These are phyloP conservation scores for Pardalotus punctatus DNA, from an alignment of 2,113 vertebrate species.

Conservation along the genomic window DNA sequence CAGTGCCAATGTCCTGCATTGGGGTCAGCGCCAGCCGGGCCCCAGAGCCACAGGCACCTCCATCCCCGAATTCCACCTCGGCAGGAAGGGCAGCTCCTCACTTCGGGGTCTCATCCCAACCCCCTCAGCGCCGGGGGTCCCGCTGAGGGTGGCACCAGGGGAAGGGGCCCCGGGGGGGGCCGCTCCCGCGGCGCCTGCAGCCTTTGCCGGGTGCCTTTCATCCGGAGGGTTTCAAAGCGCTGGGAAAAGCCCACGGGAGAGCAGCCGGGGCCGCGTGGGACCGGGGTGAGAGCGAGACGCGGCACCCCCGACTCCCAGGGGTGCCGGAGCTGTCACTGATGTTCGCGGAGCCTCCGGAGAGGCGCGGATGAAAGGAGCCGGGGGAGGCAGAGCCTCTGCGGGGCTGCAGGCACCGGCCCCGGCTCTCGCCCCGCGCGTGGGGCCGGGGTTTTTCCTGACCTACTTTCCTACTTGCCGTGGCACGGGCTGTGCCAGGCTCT, in stretches of 20 bases:
- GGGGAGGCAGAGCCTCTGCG: neutral
- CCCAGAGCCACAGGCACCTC: rapidly evolving
- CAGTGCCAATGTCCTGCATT: rapidly evolving
- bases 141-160: rapidly evolving
- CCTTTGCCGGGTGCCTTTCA: neutral
- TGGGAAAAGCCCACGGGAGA: rapidly evolving
- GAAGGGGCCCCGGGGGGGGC: neutral
- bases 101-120: neutral
- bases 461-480: conserved; percentile 26
- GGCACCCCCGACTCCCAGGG: neutral
- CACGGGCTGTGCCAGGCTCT: neutral
- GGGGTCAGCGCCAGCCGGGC: rapidly evolving
- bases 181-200: neutral
- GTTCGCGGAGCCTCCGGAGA: neutral
- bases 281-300: neutral
- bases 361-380: neutral
- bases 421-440: neutral
- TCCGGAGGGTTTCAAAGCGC: neutral
- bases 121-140: neutral
- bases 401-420: neutral
- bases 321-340: neutral
- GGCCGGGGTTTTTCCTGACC: conserved; percentile 43
- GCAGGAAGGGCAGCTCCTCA: neutral
- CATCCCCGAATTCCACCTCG: neutral
- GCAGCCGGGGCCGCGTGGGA: neutral